phyloP scores from a whole-genome alignment of 2,797 vertebrate species.

The Tokudaia muenninki region DNA sequence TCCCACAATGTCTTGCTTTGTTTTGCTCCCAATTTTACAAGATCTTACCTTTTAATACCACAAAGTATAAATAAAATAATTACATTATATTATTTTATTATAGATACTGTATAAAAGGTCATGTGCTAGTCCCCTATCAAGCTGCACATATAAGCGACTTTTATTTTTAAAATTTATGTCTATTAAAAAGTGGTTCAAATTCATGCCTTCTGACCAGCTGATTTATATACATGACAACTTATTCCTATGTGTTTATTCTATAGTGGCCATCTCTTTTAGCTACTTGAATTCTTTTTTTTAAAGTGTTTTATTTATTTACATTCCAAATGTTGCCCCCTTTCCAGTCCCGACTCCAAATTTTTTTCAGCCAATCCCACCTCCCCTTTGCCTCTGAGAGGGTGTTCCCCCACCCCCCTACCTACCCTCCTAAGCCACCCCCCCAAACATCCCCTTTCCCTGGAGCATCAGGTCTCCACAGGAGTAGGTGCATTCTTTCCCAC shows the following conservation, averaged over 20 bases:
- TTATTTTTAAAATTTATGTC: not conserved
- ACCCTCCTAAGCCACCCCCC: not conserved
- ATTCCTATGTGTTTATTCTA: constrained; percentile 66
- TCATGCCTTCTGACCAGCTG: not conserved
- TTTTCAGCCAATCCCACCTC: not conserved
- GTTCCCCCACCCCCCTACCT: not conserved
- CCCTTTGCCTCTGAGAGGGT: not conserved
- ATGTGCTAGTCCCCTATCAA: not conserved
- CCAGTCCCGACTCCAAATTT: not conserved
- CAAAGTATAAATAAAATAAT: constrained; percentile 49
- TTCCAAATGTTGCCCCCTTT: not conserved
- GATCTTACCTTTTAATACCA: constrained; percentile 23
- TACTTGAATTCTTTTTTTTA: constrained; percentile 44
- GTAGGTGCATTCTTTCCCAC: not conserved
- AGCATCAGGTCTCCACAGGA: not conserved
- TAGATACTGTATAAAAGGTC: not conserved
- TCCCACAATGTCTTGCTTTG: not conserved
- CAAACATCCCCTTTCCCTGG: not conserved
- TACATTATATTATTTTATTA: constrained; percentile 34
- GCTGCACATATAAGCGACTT: not conserved
- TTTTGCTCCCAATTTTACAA: constrained; percentile 43
- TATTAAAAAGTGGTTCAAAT: not conserved
- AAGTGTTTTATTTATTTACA: not conserved
- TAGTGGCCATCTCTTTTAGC: constrained; percentile 64
- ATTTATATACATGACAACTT: constrained; percentile 56